Evolutionary conservation across 2,113 vertebrate genomes (phyloP), one percentile per base, ranked within the genome.

Genomic region (Eulemur rufifrons): DNA sequence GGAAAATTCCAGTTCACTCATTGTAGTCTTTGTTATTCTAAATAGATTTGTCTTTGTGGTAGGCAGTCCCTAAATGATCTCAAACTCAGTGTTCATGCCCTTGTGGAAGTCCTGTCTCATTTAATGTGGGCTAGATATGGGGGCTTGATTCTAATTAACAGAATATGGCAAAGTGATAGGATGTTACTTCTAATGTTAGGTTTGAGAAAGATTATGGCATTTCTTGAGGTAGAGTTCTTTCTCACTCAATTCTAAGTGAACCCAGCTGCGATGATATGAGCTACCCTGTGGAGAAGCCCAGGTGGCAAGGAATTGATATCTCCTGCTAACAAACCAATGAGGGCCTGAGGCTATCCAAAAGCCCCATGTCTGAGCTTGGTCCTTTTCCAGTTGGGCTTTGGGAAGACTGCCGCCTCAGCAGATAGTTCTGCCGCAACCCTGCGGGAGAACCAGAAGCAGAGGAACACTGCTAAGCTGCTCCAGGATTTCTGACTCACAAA

Each of bases 311-410:
- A 47, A 80, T 3, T 83, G 71, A 37, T 68, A 14, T 59, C 13
- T 21, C 5, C 10, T 27, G 20, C 32, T 34, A 86, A 68, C 18
- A 29, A 47, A 29, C 27, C 15, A 9, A 7, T 18, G 34, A 81
- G 32, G 7, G 17, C 21, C 52, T 64, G 32, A 54, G 59, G 6
- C 42, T 61, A 6, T 45, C 15, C 3, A 4, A 32, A 2, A 39
- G 17, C 8, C 45, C 27, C 12, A 3, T 2, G 27, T 64, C 27
- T 83, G 71, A 66, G 34, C 54, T 39, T 25, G 15, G 2, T 69
- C 14, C 10, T 11, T 69, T 8, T 23, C 9, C 1, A 27, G 23
- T 6, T 14, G 23, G 15, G 32, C 34, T 32, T 3, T 0, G 0
- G 15, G 25, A 7, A 23, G 25, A 18, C 2, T 2, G 27, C 3